Percentiles rank a stretch among this genome's conserved stretches.
phyloP scores from a whole-genome alignment of 2,797 vertebrate genomes.

The Champsocephalus esox region DNA sequence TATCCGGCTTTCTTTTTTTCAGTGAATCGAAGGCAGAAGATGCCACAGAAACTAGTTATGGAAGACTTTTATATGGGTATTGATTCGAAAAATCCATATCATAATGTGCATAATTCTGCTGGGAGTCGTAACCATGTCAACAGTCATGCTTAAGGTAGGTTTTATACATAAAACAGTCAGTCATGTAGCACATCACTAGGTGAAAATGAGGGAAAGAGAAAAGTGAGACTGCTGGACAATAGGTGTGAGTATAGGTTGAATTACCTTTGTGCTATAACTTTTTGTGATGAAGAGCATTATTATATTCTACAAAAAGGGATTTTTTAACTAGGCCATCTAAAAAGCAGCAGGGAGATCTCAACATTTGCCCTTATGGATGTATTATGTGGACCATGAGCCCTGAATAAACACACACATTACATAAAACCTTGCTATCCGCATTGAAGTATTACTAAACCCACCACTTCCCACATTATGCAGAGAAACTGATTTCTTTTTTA shows the following conservation, averaged over 20 bases:
- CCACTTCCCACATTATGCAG: slow-evolving; percentile 20
- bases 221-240: slow-evolving; percentile 2
- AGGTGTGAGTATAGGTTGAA: not conserved
- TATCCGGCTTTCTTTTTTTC: slow-evolving; percentile 24
- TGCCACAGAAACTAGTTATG: not conserved
- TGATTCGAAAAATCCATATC: slow-evolving; percentile 42
- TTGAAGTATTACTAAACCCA: slow-evolving; percentile 33
- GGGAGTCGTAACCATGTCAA: slow-evolving; percentile 5
- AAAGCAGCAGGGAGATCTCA: slow-evolving; percentile 12
- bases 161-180: slow-evolving; percentile 6
- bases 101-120: slow-evolving; percentile 10
- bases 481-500: slow-evolving; percentile 45
- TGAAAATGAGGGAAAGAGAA: not conserved
- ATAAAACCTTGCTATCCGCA: slow-evolving; percentile 25
- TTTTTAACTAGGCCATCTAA: slow-evolving; percentile 5
- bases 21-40: slow-evolving; percentile 1
- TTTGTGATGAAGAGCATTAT: slow-evolving; percentile 11
- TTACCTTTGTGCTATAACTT: slow-evolving; percentile 8
- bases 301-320: slow-evolving; percentile 16
- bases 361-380: slow-evolving; percentile 19
- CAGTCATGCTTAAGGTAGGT: not conserved
- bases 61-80: slow-evolving; percentile 11
- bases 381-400: slow-evolving; percentile 29
- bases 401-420: slow-evolving; percentile 23
- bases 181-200: not conserved